These are phyloP conservation scores for Syrrhaptes paradoxus DNA, from an alignment of 2,113 vertebrate species.

Conservation along the genomic window DNA sequence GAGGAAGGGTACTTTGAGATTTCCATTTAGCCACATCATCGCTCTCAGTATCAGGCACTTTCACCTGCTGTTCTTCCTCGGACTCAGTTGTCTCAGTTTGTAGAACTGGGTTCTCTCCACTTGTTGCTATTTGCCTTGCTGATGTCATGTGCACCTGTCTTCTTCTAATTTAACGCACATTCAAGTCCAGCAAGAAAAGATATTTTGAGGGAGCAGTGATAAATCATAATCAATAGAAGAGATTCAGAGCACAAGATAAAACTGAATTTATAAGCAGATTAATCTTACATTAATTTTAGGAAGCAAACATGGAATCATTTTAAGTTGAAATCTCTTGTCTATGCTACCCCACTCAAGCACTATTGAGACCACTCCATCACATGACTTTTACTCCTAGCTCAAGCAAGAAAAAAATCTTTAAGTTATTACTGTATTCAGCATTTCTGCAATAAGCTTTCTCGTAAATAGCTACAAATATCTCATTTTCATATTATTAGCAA, in stretches of 20 bases:
- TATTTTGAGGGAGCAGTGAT: slow-evolving; percentile 49
- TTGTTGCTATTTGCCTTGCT: slow-evolving; percentile 55
- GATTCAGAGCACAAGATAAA: slow-evolving; percentile 35
- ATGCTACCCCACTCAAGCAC: not conserved
- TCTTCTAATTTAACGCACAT: slow-evolving; percentile 70
- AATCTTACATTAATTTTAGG: not conserved
- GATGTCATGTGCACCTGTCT: slow-evolving; percentile 43
- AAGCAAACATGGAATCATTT: not conserved
- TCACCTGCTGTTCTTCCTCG: slow-evolving; percentile 30
- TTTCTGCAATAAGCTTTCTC: slow-evolving; percentile 42
- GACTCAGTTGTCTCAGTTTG: slow-evolving; percentile 62
- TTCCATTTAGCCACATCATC: slow-evolving; percentile 84
- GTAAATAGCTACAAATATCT: slow-evolving; percentile 3
- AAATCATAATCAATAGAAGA: slow-evolving; percentile 45
- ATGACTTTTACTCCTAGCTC: not conserved
- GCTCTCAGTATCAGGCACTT: slow-evolving; percentile 76
- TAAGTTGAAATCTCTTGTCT: not conserved
- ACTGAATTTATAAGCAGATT: not conserved
- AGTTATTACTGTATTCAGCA: not conserved
- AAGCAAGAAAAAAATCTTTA: slow-evolving; percentile 38
- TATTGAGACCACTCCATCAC: not conserved
- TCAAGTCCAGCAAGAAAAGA: slow-evolving; percentile 42
- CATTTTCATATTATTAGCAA: slow-evolving; percentile 40
- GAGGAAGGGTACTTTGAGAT: slow-evolving; percentile 66
- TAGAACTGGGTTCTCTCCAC: slow-evolving; percentile 61